These are phyloP conservation scores for Limnothrissa miodon DNA, from an alignment of 2,113 vertebrate species.

Conservation along the genomic window DNA sequence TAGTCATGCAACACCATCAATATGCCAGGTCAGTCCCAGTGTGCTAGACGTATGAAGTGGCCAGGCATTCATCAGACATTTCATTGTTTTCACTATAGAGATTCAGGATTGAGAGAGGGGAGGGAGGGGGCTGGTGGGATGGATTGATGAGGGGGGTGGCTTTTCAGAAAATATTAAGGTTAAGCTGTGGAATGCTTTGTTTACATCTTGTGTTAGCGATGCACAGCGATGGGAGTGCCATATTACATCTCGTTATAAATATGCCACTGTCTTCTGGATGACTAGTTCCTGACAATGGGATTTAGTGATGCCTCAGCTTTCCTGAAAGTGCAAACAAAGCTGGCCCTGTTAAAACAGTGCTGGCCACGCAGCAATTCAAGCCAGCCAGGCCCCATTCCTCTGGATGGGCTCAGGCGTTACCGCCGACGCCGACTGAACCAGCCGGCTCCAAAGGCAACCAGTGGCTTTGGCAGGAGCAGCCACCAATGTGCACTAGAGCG, in stretches of 20 bases:
- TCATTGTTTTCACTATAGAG: not conserved
- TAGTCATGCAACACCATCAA: no score
- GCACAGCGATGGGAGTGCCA: not conserved
- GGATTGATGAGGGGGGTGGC: not conserved
- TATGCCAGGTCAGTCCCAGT: not conserved
- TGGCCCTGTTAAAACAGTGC: slow-evolving; percentile 28
- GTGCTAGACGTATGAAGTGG: not conserved
- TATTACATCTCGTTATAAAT: slow-evolving; percentile 36
- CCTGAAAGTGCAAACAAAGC: slow-evolving; percentile 30
- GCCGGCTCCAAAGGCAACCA: not conserved
- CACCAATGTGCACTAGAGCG: not conserved
- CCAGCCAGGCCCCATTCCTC: slow-evolving; percentile 12
- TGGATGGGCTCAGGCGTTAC: not conserved
- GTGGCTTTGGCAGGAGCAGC: not conserved
- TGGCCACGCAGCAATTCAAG: slow-evolving; percentile 21
- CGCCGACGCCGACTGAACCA: not conserved
- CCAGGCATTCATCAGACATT: not conserved
- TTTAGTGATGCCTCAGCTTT: slow-evolving; percentile 37
- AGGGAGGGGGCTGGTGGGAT: not conserved
- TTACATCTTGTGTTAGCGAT: not conserved
- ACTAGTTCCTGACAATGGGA: slow-evolving; percentile 36
- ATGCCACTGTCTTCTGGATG: slow-evolving; percentile 44
- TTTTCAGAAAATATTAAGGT: slow-evolving; percentile 27
- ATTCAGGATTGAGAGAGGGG: not conserved
- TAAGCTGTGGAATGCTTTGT: slow-evolving; percentile 33